phyloP scores from a whole-genome alignment of 2,797 vertebrate species.

The Macroramphosus scolopax region DNA sequence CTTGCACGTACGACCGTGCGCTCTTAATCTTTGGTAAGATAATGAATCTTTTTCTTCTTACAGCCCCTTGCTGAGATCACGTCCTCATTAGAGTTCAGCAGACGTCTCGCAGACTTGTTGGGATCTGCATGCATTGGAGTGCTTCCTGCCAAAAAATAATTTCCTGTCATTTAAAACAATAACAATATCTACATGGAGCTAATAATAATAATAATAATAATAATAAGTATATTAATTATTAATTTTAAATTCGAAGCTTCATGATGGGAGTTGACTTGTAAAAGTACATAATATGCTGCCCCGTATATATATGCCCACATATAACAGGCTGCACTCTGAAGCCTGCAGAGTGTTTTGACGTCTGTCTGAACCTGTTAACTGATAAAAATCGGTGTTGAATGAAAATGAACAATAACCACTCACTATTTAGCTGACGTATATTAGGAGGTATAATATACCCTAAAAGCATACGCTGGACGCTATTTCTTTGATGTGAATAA shows the following conservation, averaged over 20 bases:
- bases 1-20: constrained; percentile 19
- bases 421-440: constrained; percentile 23
- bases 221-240: no score
- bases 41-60: no score
- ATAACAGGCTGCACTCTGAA: no score
- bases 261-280: constrained; percentile 5
- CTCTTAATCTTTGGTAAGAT: constrained; percentile 23
- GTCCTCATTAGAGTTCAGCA: constrained; percentile 34
- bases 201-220: no score
- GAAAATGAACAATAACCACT: constrained; percentile 24
- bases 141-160: no score
- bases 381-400: constrained; percentile 5
- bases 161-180: no score
- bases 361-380: constrained; percentile 9
- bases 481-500: constrained; percentile 29
- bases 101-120: constrained; percentile 14
- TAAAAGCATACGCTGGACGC: constrained; percentile 28
- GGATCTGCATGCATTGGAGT: constrained; percentile 4
- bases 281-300: no score
- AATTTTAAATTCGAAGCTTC: constrained; percentile 1
- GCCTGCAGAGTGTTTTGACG: no score
- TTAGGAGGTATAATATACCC: constrained; percentile 33
- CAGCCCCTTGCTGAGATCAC: constrained; percentile 16
- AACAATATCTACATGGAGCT: no score
- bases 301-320: no score